Evolutionary conservation across 2,797 vertebrate species (phyloP).

Genomic region (Eulemur rubriventer): DNA sequence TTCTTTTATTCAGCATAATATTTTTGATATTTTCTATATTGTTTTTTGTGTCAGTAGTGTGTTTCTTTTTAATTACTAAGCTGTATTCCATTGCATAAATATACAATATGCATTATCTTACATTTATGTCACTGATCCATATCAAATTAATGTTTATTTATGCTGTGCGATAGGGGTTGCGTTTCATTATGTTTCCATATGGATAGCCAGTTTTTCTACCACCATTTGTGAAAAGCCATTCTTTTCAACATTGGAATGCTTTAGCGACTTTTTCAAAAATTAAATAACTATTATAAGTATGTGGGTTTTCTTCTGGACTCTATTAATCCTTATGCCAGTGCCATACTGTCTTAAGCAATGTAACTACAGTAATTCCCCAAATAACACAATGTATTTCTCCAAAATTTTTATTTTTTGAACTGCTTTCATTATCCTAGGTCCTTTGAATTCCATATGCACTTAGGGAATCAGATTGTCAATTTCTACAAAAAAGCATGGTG

Average conservation of each 20-base stretch:
- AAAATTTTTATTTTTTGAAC: background rate
- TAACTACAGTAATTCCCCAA: background rate
- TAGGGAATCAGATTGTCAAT: background rate
- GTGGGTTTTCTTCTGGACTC: background rate
- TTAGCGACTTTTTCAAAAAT: background rate
- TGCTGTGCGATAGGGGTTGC: background rate
- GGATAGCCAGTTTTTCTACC: background rate
- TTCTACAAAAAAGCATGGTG: background rate
- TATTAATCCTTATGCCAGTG: background rate
- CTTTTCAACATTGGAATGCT: background rate
- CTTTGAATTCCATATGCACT: background rate
- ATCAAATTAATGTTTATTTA: background rate
- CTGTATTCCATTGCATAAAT: background rate
- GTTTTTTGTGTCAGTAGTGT: background rate
- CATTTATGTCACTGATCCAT: background rate
- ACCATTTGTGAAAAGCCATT: background rate
- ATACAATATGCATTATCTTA: background rate
- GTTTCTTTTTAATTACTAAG: background rate
- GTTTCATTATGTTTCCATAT: background rate
- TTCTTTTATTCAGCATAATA: background rate
- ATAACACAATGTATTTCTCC: background rate
- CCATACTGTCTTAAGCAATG: background rate
- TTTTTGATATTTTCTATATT: conserved; percentile 6
- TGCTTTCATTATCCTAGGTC: background rate
- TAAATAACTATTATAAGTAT: background rate